Evolutionary conservation across 2,888 invertebrate species (phyloP).

Genomic region (Drosophila cognata): DNA sequence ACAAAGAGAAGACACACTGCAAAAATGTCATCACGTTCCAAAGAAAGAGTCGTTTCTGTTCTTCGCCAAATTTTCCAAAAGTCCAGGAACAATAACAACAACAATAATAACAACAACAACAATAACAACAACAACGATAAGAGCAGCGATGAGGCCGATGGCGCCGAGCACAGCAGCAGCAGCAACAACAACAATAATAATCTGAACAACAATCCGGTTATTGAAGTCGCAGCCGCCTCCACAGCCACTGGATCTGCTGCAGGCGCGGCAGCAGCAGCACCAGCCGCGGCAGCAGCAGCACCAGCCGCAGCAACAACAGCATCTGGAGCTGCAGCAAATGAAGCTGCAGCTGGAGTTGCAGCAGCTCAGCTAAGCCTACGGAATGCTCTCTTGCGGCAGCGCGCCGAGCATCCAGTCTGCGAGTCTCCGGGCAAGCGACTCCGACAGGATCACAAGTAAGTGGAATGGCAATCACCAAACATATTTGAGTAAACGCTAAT

Average conservation of each 20-base stretch:
- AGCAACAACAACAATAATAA: conserved; percentile 76
- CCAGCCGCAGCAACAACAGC: conserved; percentile 76
- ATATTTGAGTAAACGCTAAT: neutral
- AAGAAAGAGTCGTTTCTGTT: conserved; percentile 92
- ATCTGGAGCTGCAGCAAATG: conserved; percentile 74
- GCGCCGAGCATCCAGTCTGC: conserved; percentile 55
- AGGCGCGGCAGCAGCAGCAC: conserved; percentile 59
- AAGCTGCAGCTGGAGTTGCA: conserved; percentile 9
- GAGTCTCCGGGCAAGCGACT: conserved; percentile 82
- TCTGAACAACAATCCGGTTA: conserved; percentile 66
- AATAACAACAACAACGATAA: conserved; percentile 83
- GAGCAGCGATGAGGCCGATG: conserved; percentile 88
- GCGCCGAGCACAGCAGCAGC: conserved; percentile 84
- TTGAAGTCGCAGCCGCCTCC: conserved; percentile 35
- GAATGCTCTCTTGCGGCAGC: conserved; percentile 67
- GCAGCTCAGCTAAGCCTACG: conserved; percentile 42
- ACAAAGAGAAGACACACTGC: conserved; percentile 20
- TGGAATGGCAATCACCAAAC: conserved; percentile 4
- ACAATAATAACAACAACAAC: conserved; percentile 86
- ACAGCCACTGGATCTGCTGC: conserved; percentile 23
- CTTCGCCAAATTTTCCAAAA: conserved; percentile 91
- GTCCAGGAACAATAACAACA: conserved; percentile 86
- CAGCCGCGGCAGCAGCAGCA: conserved; percentile 80
- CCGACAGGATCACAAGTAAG: conserved; percentile 80
- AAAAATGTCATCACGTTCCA: conserved; percentile 91